Conservation (phyloP, 2,113 vertebrate genomes). For the Megaptera novaeangliae region DNA sequence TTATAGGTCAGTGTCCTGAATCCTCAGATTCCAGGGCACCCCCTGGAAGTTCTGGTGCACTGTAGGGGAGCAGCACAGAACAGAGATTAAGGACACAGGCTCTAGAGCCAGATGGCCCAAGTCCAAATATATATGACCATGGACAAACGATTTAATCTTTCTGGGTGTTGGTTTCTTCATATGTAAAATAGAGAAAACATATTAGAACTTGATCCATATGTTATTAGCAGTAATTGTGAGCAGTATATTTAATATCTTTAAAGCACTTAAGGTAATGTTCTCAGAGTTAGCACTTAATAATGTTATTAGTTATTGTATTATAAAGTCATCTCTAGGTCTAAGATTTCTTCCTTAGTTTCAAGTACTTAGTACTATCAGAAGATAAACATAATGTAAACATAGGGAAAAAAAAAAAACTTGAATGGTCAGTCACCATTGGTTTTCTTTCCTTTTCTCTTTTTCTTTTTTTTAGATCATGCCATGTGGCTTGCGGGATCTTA, state of each 20-base stretch:
- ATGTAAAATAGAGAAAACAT: not conserved
- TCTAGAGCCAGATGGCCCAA: not conserved
- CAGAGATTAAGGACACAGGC: not conserved
- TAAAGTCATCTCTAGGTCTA: not conserved
- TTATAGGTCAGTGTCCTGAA: not conserved
- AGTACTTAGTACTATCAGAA: not conserved
- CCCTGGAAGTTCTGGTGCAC: not conserved
- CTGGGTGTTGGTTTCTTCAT: not conserved
- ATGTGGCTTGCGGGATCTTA: not conserved
- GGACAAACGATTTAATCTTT: not conserved
- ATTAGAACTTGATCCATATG: not conserved
- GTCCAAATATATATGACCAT: not conserved
- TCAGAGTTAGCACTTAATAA: not conserved
- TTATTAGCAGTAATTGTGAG: not conserved
- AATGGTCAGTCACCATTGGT: not conserved
- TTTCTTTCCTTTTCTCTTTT: not conserved
- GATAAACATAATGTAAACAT: not conserved
- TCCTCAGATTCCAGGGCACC: not conserved
- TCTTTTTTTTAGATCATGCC: not conserved
- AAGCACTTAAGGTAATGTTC: not conserved
- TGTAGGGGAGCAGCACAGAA: not conserved
- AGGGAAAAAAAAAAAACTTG: not conserved
- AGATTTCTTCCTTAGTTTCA: not conserved
- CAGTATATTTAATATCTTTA: not conserved
- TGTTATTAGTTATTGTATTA: not conserved